Conservation (phyloP, 2,113 vertebrate species). For the Acrocephalus arundinaceus region DNA sequence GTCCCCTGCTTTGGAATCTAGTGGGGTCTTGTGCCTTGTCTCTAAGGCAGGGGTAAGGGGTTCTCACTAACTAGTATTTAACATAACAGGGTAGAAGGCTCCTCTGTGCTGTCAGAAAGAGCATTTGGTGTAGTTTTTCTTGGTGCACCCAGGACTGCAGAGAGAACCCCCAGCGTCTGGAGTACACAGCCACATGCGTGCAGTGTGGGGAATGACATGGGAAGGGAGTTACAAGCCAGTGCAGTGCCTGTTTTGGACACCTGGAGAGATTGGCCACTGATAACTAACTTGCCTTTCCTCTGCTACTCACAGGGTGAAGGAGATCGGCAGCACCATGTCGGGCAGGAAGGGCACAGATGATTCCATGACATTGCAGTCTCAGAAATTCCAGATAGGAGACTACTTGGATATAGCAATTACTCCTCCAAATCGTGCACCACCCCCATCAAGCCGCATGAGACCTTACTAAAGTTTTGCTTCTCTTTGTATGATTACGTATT, state of each 20-base stretch:
- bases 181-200: accelerated
- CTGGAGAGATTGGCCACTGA: neutral
- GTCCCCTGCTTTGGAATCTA: neutral
- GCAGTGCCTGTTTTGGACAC: neutral
- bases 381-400: slow-evolving; percentile 97
- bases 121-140: neutral
- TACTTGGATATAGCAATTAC: slow-evolving; percentile 97
- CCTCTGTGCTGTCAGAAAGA: neutral
- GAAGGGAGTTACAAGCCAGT: accelerated
- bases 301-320: slow-evolving; percentile 85
- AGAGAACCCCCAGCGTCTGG: accelerated
- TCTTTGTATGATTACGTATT: neutral
- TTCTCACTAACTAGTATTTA: neutral
- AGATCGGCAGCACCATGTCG: slow-evolving; percentile 93
- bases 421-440: slow-evolving; percentile 90
- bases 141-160: neutral
- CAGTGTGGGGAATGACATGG: neutral
- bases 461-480: slow-evolving; percentile 80
- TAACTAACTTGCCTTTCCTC: neutral
- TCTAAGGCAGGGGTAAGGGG: neutral
- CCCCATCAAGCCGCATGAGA: slow-evolving; percentile 88
- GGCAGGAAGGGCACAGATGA: slow-evolving; percentile 95
- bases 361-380: slow-evolving; percentile 95
- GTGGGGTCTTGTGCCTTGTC: neutral
- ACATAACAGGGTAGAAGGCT: neutral